A percentile compares a stretch with the other conserved stretches of the same genome.
These are phyloP conservation scores for Cheirogaleus medius DNA, from an alignment of 2,113 vertebrate genomes.

Conservation along the genomic window DNA sequence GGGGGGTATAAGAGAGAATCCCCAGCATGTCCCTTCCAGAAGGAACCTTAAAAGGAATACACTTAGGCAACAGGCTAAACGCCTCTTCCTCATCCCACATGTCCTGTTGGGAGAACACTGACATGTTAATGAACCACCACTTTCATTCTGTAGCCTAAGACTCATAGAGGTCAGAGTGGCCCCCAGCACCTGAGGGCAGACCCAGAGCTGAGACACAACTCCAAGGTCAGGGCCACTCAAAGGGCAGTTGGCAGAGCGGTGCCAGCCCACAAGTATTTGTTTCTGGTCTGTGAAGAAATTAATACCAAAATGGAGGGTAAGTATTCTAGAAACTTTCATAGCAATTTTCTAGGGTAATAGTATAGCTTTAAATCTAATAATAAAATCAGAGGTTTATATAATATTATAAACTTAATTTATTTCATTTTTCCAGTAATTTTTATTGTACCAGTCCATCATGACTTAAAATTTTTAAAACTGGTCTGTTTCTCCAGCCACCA, in stretches of 20 bases:
- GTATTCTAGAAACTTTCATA: background rate
- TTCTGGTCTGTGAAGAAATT: background rate
- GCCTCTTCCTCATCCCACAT: background rate
- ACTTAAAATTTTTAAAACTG: background rate
- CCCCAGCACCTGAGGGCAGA: background rate
- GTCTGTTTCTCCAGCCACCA: background rate
- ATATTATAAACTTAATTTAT: background rate
- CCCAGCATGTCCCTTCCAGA: background rate
- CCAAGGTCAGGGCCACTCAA: background rate
- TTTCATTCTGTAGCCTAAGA: background rate
- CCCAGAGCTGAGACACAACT: background rate
- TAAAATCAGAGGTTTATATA: background rate
- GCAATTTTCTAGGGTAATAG: background rate
- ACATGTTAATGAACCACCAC: background rate
- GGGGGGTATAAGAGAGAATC: background rate
- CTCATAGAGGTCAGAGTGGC: background rate
- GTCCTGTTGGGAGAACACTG: background rate
- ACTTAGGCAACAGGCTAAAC: background rate
- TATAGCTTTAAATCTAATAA: background rate
- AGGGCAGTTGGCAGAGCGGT: rapidly evolving
- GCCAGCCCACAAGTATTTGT: background rate
- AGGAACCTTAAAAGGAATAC: background rate
- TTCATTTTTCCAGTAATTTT: background rate
- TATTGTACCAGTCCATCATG: background rate
- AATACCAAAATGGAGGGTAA: background rate